Conservation (phyloP, 2,113 vertebrate genomes). For the Anas platyrhynchos region DNA sequence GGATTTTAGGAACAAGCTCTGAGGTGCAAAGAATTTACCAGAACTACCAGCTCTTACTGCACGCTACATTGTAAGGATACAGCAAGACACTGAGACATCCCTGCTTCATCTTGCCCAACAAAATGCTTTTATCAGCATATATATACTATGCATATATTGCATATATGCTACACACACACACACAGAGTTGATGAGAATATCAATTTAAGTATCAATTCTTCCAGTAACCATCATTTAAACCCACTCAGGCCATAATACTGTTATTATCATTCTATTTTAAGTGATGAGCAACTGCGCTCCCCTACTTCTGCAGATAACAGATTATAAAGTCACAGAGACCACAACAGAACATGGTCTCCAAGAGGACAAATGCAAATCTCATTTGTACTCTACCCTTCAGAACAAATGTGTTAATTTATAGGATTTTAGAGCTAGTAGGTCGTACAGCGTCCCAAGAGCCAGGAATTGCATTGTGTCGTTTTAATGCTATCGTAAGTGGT, state of each 20-base stretch:
- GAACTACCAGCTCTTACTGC: neutral
- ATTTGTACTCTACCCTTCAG: neutral
- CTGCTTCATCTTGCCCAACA: neutral
- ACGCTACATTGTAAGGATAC: neutral
- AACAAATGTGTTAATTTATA: neutral
- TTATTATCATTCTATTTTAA: neutral
- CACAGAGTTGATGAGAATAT: neutral
- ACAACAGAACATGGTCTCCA: neutral
- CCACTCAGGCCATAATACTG: neutral
- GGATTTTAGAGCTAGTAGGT: neutral
- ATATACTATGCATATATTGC: neutral
- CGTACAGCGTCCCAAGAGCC: neutral
- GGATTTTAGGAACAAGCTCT: neutral
- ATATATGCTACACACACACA: neutral
- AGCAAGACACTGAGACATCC: neutral
- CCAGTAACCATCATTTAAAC: neutral
- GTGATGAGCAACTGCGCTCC: neutral
- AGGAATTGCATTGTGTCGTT: neutral
- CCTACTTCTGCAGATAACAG: accelerated
- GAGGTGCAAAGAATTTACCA: neutral
- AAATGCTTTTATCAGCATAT: neutral
- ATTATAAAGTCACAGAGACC: neutral
- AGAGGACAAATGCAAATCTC: neutral
- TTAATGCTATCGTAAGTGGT: neutral
- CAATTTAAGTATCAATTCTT: neutral